phyloP scores from a whole-genome alignment of 2,113 vertebrate genomes.

The Prionailurus bengalensis region DNA sequence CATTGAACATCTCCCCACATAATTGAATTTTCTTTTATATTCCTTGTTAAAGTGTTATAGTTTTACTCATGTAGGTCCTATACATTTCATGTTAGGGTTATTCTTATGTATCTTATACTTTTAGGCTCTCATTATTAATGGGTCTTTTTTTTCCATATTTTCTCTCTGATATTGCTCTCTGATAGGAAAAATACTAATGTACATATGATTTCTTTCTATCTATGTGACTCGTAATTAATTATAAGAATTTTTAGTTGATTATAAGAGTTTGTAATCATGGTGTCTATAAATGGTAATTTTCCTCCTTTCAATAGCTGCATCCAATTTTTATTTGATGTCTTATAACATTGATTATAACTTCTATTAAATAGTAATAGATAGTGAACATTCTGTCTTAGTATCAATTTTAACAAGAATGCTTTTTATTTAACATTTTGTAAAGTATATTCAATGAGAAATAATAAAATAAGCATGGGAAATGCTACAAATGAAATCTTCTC shows the following conservation, averaged over 20 bases:
- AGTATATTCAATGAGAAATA: not conserved
- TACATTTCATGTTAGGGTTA: not conserved
- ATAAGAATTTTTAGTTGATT: not conserved
- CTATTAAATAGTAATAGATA: constrained; percentile 2
- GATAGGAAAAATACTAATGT: not conserved
- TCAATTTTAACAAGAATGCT: not conserved
- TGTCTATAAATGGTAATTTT: not conserved
- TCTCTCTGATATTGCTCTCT: not conserved
- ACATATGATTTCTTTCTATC: not conserved
- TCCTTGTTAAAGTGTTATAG: not conserved
- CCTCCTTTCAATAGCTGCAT: not conserved
- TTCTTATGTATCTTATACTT: not conserved
- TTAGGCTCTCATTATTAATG: not conserved
- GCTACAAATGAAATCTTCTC: constrained; percentile 33
- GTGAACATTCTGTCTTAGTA: not conserved
- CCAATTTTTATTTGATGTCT: constrained; percentile 31
- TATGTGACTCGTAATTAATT: constrained; percentile 1
- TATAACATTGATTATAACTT: not conserved
- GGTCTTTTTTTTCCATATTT: not conserved
- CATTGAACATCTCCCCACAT: not conserved
- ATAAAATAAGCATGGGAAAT: constrained; percentile 27
- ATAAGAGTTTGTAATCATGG: not conserved
- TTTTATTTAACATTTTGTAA: not conserved
- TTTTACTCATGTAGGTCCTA: not conserved
- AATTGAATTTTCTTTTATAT: constrained; percentile 3